Conservation (phyloP, 2,797 vertebrate genomes). For the Salmo trutta region DNA sequence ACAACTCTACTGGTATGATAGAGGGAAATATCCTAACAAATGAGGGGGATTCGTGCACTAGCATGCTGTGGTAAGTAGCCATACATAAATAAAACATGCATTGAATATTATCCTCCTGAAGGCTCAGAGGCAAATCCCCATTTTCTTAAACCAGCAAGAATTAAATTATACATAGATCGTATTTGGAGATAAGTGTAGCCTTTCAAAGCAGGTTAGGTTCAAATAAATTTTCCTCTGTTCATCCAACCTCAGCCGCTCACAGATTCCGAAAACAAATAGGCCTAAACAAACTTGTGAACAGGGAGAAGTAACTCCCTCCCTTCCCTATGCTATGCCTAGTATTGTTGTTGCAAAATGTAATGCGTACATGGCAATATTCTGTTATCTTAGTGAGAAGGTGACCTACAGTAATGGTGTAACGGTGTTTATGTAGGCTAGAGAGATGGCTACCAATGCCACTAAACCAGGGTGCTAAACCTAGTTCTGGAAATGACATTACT, state of each 20-base stretch:
- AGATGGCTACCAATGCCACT: too few species aligned
- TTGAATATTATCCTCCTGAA: slow-evolving; percentile 25
- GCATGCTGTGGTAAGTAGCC: slow-evolving; percentile 15
- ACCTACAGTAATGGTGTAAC: too few species aligned
- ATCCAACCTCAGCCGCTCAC: background rate
- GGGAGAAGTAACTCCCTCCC: background rate
- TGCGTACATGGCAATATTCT: background rate
- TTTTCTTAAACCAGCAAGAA: slow-evolving; percentile 6
- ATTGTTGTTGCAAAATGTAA: too few species aligned
- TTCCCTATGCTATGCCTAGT: background rate
- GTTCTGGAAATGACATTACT: too few species aligned
- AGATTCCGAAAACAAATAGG: background rate
- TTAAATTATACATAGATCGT: slow-evolving; percentile 16
- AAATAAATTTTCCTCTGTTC: background rate
- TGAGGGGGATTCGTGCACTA: background rate
- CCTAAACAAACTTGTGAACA: background rate
- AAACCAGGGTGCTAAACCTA: too few species aligned
- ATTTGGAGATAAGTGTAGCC: slow-evolving; percentile 9
- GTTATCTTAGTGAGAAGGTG: background rate
- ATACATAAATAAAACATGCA: slow-evolving; percentile 50
- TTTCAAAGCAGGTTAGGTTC: background rate
- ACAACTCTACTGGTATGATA: background rate
- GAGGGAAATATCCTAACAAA: background rate
- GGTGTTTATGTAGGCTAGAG: too few species aligned
- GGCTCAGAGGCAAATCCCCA: slow-evolving; percentile 12